These are phyloP conservation scores for Berghia stephanieae DNA, from an alignment of 1,140 invertebrate genomes.

Conservation along the genomic window DNA sequence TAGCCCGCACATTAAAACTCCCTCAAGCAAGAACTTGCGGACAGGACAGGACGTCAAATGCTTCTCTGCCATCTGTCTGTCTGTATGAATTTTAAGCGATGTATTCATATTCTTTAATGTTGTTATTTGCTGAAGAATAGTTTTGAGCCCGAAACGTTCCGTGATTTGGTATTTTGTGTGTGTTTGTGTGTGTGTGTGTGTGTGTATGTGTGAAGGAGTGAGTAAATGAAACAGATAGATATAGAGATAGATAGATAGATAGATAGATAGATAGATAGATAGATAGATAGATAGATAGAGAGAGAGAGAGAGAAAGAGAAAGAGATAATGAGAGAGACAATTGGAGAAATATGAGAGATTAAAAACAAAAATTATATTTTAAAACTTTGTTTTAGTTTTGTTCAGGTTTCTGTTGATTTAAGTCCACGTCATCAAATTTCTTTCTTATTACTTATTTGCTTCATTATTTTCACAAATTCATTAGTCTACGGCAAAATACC, in stretches of 20 bases:
- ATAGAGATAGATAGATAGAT: background rate
- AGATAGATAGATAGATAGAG: background rate
- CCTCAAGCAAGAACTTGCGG: no score
- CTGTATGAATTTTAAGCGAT: background rate
- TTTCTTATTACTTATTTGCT: no score
- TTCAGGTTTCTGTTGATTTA: no score
- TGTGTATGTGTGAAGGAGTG: no score
- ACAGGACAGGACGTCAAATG: no score
- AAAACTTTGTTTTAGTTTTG: background rate
- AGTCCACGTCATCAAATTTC: no score
- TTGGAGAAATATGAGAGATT: background rate
- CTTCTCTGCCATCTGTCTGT: background rate
- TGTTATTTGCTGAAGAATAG: background rate
- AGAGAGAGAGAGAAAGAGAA: background rate
- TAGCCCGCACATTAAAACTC: no score
- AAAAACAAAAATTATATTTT: background rate
- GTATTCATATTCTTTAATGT: background rate
- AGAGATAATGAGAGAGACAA: slow-evolving; percentile 24
- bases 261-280: background rate
- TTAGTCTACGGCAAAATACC: no score
- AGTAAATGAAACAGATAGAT: background rate
- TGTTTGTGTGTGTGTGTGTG: no score
- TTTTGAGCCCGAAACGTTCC: background rate
- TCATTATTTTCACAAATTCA: no score
- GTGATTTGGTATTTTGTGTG: no score